phyloP scores from a whole-genome alignment of 2,113 vertebrate species.

The Tragelaphus imberbis region DNA sequence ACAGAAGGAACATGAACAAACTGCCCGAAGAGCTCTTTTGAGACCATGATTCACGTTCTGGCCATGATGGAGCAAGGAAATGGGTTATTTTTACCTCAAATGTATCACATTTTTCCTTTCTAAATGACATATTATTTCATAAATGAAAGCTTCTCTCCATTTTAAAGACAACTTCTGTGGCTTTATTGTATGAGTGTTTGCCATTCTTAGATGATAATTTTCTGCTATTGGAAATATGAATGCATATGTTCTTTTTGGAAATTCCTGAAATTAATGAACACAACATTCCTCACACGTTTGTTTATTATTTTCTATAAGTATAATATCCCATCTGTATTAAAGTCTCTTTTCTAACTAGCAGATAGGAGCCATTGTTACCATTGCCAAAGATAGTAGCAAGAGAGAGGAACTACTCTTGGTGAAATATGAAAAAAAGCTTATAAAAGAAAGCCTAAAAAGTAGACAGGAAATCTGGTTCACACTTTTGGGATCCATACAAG shows the following conservation, averaged over 20 bases:
- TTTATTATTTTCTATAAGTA: background rate
- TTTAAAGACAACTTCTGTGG: background rate
- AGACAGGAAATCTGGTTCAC: background rate
- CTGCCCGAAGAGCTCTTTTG: background rate
- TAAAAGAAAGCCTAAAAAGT: background rate
- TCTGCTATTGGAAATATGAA: background rate
- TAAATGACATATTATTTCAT: background rate
- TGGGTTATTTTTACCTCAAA: background rate
- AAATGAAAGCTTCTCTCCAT: background rate
- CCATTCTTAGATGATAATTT: background rate
- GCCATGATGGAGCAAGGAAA: background rate
- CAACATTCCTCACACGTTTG: background rate
- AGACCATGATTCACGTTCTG: background rate
- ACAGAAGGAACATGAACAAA: background rate
- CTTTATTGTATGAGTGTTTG: background rate
- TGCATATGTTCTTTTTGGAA: background rate
- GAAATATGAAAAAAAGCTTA: background rate
- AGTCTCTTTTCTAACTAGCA: background rate
- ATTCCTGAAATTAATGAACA: background rate
- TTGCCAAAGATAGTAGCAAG: background rate
- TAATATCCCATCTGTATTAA: background rate
- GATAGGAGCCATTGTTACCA: background rate
- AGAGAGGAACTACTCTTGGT: background rate
- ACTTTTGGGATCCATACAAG: background rate
- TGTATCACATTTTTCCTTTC: background rate